Percentiles rank a stretch among this genome's conserved stretches.
phyloP scores from a whole-genome alignment of 92 coral and sea anemone genomes.

The Epizoanthus fatuus region DNA sequence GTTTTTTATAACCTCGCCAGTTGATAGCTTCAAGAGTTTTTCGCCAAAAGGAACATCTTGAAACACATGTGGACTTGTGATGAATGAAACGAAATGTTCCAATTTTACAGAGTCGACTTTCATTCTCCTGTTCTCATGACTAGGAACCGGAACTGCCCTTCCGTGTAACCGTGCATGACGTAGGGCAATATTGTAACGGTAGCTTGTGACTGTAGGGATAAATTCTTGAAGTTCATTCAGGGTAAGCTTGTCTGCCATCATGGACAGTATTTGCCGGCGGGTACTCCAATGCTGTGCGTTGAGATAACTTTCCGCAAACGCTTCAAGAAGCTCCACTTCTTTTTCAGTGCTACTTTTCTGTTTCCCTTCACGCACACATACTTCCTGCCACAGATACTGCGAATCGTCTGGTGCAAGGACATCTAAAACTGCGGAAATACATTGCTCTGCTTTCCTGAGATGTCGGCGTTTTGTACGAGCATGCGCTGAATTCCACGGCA shows the following conservation, averaged over 20 bases:
- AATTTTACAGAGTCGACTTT: conserved; percentile 39
- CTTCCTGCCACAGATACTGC: background rate
- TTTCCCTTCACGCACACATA: no score
- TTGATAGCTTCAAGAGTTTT: conserved; percentile 28
- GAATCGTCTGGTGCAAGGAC: conserved; percentile 49
- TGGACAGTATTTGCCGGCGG: conserved; percentile 33
- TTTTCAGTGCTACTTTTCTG: no score
- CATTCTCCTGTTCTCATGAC: conserved; percentile 41
- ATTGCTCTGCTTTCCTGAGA: conserved; percentile 53
- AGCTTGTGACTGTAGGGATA: no score
- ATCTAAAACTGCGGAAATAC: conserved; percentile 50
- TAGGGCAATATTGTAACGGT: background rate
- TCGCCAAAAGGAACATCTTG: conserved; percentile 66
- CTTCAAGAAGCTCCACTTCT: conserved; percentile 27
- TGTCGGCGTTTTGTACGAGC: conserved; percentile 60
- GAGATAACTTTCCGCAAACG: conserved; percentile 48
- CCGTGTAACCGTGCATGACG: conserved; percentile 45
- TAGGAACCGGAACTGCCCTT: conserved; percentile 47
- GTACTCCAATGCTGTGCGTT: conserved; percentile 64
- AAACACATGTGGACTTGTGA: conserved; percentile 59
- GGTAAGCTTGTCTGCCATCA: no score
- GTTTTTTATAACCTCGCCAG: conserved; percentile 38
- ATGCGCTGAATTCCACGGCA: conserved; percentile 56
- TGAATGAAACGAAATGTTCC: conserved; percentile 66
- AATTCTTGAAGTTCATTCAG: no score